Evolutionary conservation across 2,113 vertebrate genomes (phyloP).

Genomic region (Sebastes fasciatus): DNA sequence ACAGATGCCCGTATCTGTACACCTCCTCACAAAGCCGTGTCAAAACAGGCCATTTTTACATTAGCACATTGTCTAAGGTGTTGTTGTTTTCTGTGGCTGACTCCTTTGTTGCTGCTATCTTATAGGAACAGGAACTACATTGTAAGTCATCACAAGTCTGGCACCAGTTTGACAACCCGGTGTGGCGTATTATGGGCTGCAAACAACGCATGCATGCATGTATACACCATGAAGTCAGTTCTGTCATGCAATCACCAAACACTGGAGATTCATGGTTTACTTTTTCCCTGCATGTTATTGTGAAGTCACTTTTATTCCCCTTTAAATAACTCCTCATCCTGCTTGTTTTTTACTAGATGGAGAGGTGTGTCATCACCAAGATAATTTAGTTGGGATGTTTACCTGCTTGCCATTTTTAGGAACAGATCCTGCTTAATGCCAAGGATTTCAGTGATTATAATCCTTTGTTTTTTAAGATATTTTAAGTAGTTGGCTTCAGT

Average conservation of each 20-base stretch:
- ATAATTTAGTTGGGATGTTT: slow-evolving; percentile 4
- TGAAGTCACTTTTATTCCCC: background rate
- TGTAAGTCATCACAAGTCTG: slow-evolving; percentile 8
- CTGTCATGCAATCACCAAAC: background rate
- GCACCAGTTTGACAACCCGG: slow-evolving; percentile 2
- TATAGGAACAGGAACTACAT: slow-evolving; percentile 2
- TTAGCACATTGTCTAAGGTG: slow-evolving; percentile 31
- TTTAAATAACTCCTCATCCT: background rate
- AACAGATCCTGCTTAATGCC: slow-evolving; percentile 15
- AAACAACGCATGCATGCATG: no score
- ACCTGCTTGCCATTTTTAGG: background rate
- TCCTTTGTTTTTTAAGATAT: background rate
- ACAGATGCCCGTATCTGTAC: slow-evolving; percentile 17
- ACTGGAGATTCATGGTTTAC: background rate
- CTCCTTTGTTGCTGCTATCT: background rate
- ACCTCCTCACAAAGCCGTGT: slow-evolving; percentile 12
- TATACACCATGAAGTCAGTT: background rate
- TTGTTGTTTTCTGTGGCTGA: slow-evolving; percentile 2
- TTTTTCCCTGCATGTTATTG: background rate
- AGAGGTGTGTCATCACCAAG: background rate
- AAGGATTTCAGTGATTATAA: background rate
- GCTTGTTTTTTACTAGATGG: background rate
- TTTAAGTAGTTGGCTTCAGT: background rate
- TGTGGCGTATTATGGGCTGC: background rate
- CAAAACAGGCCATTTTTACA: slow-evolving; percentile 44